These are phyloP conservation scores for Ctenoplectra terminalis DNA, from an alignment of 1,140 invertebrate species.

Conservation along the genomic window DNA sequence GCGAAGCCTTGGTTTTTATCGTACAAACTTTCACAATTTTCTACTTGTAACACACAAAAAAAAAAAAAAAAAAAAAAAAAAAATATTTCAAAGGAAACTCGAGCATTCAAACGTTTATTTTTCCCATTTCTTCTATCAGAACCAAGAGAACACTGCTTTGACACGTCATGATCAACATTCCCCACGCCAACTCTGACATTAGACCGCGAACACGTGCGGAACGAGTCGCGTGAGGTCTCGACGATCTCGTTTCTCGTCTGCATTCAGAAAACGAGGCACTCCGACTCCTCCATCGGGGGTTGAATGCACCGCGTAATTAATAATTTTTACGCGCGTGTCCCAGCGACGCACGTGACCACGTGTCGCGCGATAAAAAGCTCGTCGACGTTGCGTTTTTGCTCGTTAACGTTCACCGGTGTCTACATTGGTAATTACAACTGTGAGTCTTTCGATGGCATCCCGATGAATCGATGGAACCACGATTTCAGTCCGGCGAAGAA, in stretches of 20 bases:
- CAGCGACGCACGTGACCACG: neutral
- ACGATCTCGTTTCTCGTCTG: constrained; percentile 30
- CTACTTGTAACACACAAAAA: no score
- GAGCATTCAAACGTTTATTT: no score
- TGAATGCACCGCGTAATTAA: constrained; percentile 36
- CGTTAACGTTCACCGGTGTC: neutral
- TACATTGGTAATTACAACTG: no score
- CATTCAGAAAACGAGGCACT: neutral
- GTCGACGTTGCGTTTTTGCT: neutral
- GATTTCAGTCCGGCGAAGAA: neutral
- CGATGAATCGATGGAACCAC: no score
- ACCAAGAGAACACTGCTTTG: neutral
- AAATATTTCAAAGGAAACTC: no score
- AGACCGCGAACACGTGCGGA: constrained; percentile 19
- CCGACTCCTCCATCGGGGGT: neutral
- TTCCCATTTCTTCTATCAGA: neutral
- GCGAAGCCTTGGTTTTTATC: no score
- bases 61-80: no score
- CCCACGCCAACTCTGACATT: constrained; percentile 28
- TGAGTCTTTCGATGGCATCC: no score
- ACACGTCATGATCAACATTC: neutral
- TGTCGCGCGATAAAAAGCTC: neutral
- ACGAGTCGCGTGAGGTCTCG: constrained; percentile 29
- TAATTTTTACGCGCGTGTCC: constrained; percentile 24
- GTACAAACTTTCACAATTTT: no score